Evolutionary conservation across 2,888 invertebrate genomes (phyloP), one percentile per base, ranked within the genome.

Genomic region (Diaperis boleti): DNA sequence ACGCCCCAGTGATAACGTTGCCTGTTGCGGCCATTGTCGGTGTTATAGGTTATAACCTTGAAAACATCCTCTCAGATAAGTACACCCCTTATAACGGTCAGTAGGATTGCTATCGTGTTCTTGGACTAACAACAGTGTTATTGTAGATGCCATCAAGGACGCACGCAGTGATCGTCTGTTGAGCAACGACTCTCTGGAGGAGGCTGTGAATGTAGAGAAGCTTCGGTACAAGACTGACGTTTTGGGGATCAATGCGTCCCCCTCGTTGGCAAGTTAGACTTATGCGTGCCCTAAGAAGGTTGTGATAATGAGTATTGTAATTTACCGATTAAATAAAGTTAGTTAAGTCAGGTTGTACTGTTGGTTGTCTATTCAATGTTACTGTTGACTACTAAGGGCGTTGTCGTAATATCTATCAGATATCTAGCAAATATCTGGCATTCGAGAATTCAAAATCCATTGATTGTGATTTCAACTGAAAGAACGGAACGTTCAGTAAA

Each of bases 11-110:
- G 68, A 82, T 95, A 26, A 92, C 92, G 0, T 81, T 95, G 35
- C 96, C 96, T 0, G 84, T 94, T 66, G 95, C 95, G 0, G 91
- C 87, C 0, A 82, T 94, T 0, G 85, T 96, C 17, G 96, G 96
- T 2, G 85, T 92, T 55, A 82, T 96, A 72, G 97, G 97, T 17
- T 96, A 96, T 79, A 91, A 95, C 73, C 69, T 95, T 65, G 96
- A 96, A 83, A 87, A 83, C 54, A 78, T 86, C 62, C 45, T 92
- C 3, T 92, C 92, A 0, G 89, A 89, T 76, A 88, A 85, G 83
- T 89, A 91, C 74, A 92, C 92, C 7, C 92, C 92, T 0, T 90
- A 87, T 71, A 89, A 82, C 67, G 86, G 90, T 90, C 79, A 85
- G 17, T 3, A 42, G 3, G 1, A 2, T 39, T 50, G n/a, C 2